Evolutionary conservation across 2,888 invertebrate genomes (phyloP), one percentile per base, ranked within the genome.

Genomic region (Hanleya hanleyi): DNA sequence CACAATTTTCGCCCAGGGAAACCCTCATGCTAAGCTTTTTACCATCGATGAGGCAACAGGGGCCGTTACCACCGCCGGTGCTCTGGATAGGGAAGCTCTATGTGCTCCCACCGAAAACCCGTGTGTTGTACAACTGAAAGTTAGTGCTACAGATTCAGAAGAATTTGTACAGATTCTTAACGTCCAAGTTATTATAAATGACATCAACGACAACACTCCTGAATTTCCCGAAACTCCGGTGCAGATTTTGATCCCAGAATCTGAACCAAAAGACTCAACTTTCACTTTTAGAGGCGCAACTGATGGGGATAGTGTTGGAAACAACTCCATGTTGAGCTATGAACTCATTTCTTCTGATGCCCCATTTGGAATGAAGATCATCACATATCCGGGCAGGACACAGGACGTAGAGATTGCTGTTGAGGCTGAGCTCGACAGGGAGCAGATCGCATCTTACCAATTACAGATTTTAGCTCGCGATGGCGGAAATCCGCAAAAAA

Each of bases 71-170:
- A 97, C 97, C 4, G 77, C 81, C 80, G 93, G 94, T 69, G 92
- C 95, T 67, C 92, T 97, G 70, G 97, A 97, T 91, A 92, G 97
- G 57, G 97, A 97, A 90, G 93, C 93, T 32, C 92, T 96, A 82
- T 93, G 94, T 75, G 3, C 18, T 71, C 69, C 71, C 1, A 64
- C 67, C 22, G 65, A 70, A n/a, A 81, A 81, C 57, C 66, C 77
- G 22, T 71, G 82, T 33, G 37, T 71, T 7, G 73, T 84, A 1
- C 77, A 81, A 51, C 61, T 78, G 4, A 78, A 64, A 18, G 26
- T 64, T n/a, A 57, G 57, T 57, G 64, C 64, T 3, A 18, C 18
- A 9, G 22, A 18, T 35, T 1, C 35, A 15, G 38, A 64, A 22
- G 64, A 37, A 3, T 84, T 82, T 70, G 93, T 92, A 84, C 94